Evolutionary conservation across 2,797 vertebrate species (phyloP).

Genomic region (Ctenosaura bakeri): DNA sequence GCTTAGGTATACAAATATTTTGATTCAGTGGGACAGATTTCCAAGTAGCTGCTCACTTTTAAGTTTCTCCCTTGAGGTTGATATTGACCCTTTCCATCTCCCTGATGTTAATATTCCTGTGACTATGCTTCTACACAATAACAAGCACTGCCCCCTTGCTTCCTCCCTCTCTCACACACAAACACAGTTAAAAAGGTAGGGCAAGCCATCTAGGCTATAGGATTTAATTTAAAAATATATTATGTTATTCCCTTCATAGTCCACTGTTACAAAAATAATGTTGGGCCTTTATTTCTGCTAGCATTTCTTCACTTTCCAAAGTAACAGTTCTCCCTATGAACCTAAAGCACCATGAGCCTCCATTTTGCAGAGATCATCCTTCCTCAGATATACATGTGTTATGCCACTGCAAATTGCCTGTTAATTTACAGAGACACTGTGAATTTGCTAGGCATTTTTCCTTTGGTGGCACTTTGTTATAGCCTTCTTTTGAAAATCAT

Average conservation of each 20-base stretch:
- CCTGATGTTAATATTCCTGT: conserved; percentile 33
- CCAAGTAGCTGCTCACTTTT: conserved; percentile 43
- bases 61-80: conserved; percentile 40
- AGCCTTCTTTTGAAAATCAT: too few relatives aligned
- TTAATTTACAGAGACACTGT: too few relatives aligned
- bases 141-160: background rate
- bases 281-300: background rate
- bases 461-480: too few relatives aligned
- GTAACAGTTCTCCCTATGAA: background rate
- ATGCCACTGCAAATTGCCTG: too few relatives aligned
- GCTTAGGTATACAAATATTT: conserved; percentile 52
- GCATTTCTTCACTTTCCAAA: background rate
- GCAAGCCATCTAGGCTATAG: background rate
- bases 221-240: conserved; percentile 1
- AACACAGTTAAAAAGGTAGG: conserved; percentile 3
- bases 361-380: background rate
- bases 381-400: too few relatives aligned
- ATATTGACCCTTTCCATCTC: conserved; percentile 17
- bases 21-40: conserved; percentile 42
- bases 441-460: too few relatives aligned
- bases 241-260: background rate
- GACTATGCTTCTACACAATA: conserved; percentile 42
- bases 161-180: background rate
- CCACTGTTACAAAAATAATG: background rate
- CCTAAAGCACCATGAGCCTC: background rate